phyloP scores from a whole-genome alignment of 2,113 vertebrate genomes.

The Psittacula cyanocephala region DNA sequence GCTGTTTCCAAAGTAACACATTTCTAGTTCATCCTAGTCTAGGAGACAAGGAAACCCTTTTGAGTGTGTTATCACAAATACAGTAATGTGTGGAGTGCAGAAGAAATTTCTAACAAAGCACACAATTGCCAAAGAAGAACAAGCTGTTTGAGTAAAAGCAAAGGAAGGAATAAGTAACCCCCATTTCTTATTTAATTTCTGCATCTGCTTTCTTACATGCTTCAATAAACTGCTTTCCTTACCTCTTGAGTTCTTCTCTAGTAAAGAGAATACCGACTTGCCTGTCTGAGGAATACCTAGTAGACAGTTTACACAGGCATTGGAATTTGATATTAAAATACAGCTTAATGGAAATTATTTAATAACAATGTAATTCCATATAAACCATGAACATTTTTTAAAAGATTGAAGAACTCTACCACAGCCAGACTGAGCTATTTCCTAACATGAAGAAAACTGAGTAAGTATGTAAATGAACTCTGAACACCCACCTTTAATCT shows the following conservation, averaged over 20 bases:
- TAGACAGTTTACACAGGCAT: neutral
- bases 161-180: neutral
- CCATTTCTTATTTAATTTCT: neutral
- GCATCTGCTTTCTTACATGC: neutral
- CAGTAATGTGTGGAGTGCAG: neutral
- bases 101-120: neutral
- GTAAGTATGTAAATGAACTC: neutral
- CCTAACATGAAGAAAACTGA: neutral
- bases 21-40: neutral
- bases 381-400: neutral
- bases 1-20: neutral
- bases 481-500: slow-evolving; percentile 85
- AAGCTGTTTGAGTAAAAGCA: neutral
- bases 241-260: neutral
- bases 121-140: neutral
- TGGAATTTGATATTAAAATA: neutral
- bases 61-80: neutral
- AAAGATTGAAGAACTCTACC: neutral
- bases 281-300: neutral
- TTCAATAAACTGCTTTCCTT: neutral
- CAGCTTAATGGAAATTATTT: neutral
- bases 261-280: neutral
- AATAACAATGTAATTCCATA: neutral
- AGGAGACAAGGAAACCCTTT: neutral
- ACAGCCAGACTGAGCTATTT: neutral